Percentiles rank a stretch among this genome's conserved stretches.
These are phyloP conservation scores for Paratrypauchen microcephalus DNA, from an alignment of 2,797 vertebrate species.

Conservation along the genomic window DNA sequence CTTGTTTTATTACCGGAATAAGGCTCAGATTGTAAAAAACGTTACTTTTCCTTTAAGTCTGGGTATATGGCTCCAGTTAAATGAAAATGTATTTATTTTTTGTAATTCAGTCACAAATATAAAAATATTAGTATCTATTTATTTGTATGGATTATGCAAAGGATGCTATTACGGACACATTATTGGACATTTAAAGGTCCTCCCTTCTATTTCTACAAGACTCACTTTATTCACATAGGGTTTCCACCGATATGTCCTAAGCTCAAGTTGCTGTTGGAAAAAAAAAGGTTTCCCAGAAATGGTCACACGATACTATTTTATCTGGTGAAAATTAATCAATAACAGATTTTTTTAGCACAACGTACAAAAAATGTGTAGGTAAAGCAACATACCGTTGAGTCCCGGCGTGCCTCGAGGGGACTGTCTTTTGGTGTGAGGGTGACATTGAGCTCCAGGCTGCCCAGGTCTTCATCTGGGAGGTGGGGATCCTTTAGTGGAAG, in stretches of 20 bases:
- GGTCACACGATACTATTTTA: not conserved
- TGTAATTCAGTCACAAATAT: not conserved
- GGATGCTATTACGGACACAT: not conserved
- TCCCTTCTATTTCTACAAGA: conserved; percentile 10
- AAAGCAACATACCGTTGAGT: conserved; percentile 74
- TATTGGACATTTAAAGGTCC: not conserved
- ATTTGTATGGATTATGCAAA: not conserved
- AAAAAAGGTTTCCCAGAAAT: conserved; percentile 28
- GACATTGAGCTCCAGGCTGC: conserved; percentile 81
- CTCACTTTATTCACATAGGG: conserved; percentile 73
- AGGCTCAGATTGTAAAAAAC: too few species aligned
- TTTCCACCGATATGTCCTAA: conserved; percentile 64
- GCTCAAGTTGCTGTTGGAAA: conserved; percentile 53
- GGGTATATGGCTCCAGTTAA: not conserved
- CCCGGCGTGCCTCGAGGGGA: conserved; percentile 70
- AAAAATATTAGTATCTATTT: not conserved
- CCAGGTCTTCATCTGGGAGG: conserved; percentile 85
- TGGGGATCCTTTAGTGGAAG: conserved; percentile 87
- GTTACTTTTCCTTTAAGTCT: too few species aligned
- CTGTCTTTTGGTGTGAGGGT: conserved; percentile 80
- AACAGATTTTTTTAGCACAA: not conserved
- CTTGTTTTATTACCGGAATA: too few species aligned
- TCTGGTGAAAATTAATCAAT: not conserved
- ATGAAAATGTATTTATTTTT: not conserved
- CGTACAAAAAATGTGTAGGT: not conserved